Base-by-base conservation (phyloP, 2,113 vertebrate species). In the Pseudorasbora parva region DNA sequence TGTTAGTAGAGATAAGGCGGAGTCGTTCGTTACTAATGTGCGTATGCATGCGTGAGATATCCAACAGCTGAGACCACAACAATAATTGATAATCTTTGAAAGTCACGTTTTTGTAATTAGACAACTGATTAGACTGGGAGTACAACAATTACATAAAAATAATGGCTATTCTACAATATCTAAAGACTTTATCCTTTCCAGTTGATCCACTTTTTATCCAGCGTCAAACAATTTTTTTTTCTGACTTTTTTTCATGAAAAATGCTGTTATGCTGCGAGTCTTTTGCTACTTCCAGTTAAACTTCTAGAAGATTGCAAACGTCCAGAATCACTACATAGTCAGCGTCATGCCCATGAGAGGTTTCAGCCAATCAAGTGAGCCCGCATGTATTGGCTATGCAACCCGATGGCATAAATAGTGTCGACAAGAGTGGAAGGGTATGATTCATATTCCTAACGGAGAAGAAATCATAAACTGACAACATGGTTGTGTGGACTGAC, bases 401-500 rank as follows among this genome's bases (percentile, higher is more conserved):
- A 33, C 6, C 37, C 19, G n/a, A 43, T 5, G 4, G 4, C 2
- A 30, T 66, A 15, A 93, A 91, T 91, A 41, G 8, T 1, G 11
- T 21, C 9, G 69, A 37, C 6, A 12, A 0, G 8, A 3, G 7
- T 12, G 15, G 0, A n/a, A 7, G 11, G 8, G 27, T 51, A 57
- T 7, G 27, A 89, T 88, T 89, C 88, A 82, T 86, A 27, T 82
- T 83, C 69, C 82, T 23, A 84, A 75, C 77, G 87, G 86, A 88
- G 10, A 15, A 51, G 7, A 68, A 82, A 14, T 3, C 76, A 86
- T 27, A 45, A 82, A 86, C 8, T 75, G 87, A 64, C 11, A 51
- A 30, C 87, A 95, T 95, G 94, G 94, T 94, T 84, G 84, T 78
- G 74, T 95, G 93, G 94, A 91, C 84, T 21, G 91, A 91, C 0